phyloP scores from a whole-genome alignment of 2,113 vertebrate genomes.

The Melospiza melodia region DNA sequence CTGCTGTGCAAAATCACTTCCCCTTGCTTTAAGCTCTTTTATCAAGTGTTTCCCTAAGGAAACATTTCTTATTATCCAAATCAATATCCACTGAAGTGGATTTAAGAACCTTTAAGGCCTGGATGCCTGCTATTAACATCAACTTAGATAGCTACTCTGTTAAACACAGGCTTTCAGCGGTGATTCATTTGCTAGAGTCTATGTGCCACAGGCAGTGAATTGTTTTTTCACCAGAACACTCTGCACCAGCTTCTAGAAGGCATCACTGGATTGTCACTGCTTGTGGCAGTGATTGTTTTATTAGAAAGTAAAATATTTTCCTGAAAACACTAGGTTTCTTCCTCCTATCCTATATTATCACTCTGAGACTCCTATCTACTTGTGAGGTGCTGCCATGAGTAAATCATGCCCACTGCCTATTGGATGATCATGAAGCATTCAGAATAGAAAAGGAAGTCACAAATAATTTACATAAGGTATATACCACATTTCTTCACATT shows the following conservation, averaged over 20 bases:
- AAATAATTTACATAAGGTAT: not conserved
- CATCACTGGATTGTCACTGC: not conserved
- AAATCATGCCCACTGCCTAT: not conserved
- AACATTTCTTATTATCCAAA: not conserved
- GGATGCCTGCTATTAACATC: not conserved
- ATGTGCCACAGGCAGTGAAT: not conserved
- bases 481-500: not conserved
- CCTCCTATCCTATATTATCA: no score
- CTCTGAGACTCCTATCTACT: not conserved
- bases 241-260: not conserved
- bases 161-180: not conserved
- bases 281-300: not conserved
- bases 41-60: constrained; percentile 7
- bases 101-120: constrained; percentile 23
- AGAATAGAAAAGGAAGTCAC: not conserved
- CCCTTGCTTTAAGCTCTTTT: not conserved
- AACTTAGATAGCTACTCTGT: not conserved
- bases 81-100: constrained; percentile 46
- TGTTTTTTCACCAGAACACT: not conserved
- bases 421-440: not conserved
- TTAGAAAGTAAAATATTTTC: not conserved
- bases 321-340: not conserved
- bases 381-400: not conserved
- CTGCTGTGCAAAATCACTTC: not conserved
- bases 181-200: not conserved